These are phyloP conservation scores for Calidris pygmaea DNA, from an alignment of 2,113 vertebrate genomes.

Conservation along the genomic window DNA sequence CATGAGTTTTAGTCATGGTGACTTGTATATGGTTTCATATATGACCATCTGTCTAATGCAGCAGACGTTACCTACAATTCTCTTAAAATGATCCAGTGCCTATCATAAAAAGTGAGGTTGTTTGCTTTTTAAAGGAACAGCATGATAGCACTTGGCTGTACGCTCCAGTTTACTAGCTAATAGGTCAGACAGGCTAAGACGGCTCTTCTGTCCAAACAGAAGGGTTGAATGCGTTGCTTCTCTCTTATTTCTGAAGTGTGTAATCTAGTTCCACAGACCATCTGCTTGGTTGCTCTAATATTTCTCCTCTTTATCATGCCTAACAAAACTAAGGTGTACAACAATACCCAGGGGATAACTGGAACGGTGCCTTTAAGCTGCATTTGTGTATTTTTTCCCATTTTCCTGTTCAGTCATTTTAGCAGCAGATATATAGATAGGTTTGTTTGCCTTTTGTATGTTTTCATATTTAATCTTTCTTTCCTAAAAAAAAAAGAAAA, in stretches of 20 bases:
- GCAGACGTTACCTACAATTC: constrained; percentile 32
- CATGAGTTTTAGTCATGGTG: neutral
- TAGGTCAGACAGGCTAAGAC: constrained; percentile 49
- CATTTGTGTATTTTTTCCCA: neutral
- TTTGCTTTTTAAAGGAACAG: constrained; percentile 52
- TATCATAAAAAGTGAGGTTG: constrained; percentile 17
- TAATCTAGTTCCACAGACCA: constrained; percentile 59
- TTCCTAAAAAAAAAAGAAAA: neutral
- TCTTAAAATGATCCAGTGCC: constrained; percentile 39
- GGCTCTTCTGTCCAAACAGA: constrained; percentile 62
- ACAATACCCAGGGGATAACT: neutral
- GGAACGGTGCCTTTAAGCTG: neutral
- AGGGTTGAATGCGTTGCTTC: constrained; percentile 37
- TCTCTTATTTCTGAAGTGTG: constrained; percentile 56
- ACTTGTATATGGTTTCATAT: constrained; percentile 21
- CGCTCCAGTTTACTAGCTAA: constrained; percentile 38
- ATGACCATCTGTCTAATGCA: neutral
- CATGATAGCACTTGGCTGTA: constrained; percentile 31
- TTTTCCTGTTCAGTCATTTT: neutral
- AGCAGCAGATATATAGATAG: neutral
- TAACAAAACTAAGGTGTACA: constrained; percentile 32
- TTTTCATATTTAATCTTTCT: neutral
- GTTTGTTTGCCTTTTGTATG: neutral
- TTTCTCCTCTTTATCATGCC: constrained; percentile 25
- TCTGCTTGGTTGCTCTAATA: constrained; percentile 38